phyloP scores from a whole-genome alignment of 2,888 invertebrate species.

The Trissoscelio sp. region DNA sequence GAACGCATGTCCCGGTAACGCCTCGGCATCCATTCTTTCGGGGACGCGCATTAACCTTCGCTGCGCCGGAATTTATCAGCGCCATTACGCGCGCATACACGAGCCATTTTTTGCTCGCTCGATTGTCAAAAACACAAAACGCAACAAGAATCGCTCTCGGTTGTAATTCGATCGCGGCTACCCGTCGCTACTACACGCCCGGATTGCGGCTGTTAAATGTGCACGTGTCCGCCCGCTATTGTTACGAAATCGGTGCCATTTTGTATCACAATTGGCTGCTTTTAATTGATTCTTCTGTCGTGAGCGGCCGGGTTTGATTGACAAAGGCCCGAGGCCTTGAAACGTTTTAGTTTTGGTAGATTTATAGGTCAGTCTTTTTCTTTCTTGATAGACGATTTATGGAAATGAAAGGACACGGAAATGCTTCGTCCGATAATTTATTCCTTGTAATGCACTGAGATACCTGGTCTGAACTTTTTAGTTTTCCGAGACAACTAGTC shows the following conservation, averaged over 20 bases:
- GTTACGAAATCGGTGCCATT: constrained; percentile 29
- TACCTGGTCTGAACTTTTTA: background rate
- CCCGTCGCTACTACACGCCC: constrained; percentile 41
- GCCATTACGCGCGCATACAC: constrained; percentile 13
- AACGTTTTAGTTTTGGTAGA: constrained; percentile 16
- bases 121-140: constrained; percentile 43
- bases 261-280: background rate
- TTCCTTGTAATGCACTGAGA: constrained; percentile 23
- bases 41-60: constrained; percentile 54
- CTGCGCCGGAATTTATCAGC: constrained; percentile 43
- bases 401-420: constrained; percentile 50
- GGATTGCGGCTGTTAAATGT: too few relatives aligned
- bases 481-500: background rate
- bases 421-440: constrained; percentile 24
- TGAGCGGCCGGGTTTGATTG: constrained; percentile 3
- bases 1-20: constrained; percentile 55
- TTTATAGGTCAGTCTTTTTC: constrained; percentile 43
- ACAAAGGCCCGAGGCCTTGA: constrained; percentile 37
- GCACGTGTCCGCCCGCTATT: background rate
- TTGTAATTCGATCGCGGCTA: constrained; percentile 56
- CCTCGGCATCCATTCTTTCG: constrained; percentile 51
- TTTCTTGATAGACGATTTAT: constrained; percentile 47
- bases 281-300: constrained; percentile 5
- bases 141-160: constrained; percentile 47
- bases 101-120: constrained; percentile 19